Evolutionary conservation across 2,113 vertebrate genomes (phyloP), one percentile per base, ranked within the genome.

Genomic region (Daphoenositta chrysoptera): DNA sequence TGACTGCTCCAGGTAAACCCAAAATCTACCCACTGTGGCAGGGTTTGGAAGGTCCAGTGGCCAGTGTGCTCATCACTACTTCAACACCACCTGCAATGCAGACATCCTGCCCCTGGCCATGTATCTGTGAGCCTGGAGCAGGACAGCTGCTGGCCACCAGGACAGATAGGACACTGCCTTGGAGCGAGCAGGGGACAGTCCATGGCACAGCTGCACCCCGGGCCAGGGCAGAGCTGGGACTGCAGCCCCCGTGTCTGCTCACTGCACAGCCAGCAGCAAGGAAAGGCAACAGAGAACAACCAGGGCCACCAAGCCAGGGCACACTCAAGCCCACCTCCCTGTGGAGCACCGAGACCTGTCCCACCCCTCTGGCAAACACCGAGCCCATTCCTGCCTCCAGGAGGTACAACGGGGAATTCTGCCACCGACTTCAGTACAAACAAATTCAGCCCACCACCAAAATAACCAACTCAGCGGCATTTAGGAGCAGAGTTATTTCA

Each of bases 401-500:
- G 47, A 89, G 31, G 11, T 24, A 89, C 77, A 61, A 53, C 0
- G 2, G 12, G 21, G 37, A 58, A 91, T 72, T 88, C 92, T 90
- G 63, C 77, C 68, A 11, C 63, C 6, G 27, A 21, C 57, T 82
- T 51, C 73, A 50, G 35, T 4, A 26, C 53, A 84, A 80, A 53
- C 66, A 57, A 54, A 64, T n/a, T 77, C 87, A 83, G 48, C 44
- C 53, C 50, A 58, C 78, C 94, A 93, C 75, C 78, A 72, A 87
- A 93, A 95, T 70, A 91, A 88, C 66, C 75, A 83, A 54, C 50
- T 80, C 73, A 16, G 82, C 1, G 0, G 82, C 91, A 66, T 42
- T 91, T 15, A 50, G 87, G 70, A 87, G 75, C 79, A 27, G 58
- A 92, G 84, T 89, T 96, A 91, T 91, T 94, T 86, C 87, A 93